These are phyloP conservation scores for Pseudomyrmex concolor DNA, from an alignment of 1,140 invertebrate genomes.

Conservation along the genomic window DNA sequence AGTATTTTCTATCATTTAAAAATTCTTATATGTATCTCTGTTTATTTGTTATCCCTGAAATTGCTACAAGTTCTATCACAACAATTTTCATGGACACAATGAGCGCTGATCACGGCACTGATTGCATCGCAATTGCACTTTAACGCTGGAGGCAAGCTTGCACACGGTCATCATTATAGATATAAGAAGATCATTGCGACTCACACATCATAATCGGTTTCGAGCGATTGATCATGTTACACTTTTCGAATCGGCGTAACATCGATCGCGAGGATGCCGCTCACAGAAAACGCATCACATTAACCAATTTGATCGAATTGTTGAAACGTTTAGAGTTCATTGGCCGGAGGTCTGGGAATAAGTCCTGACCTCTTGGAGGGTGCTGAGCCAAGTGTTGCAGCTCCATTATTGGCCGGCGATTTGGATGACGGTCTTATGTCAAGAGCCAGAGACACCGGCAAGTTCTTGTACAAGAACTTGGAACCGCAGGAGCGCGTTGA, in stretches of 20 bases:
- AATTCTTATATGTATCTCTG: too few relatives aligned
- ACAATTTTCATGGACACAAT: constrained; percentile 41
- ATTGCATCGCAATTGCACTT: constrained; percentile 50
- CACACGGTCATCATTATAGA: constrained; percentile 41
- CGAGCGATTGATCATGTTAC: constrained; percentile 39
- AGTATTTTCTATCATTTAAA: too few relatives aligned
- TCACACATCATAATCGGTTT: constrained; percentile 35
- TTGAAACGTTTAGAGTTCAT: constrained; percentile 81
- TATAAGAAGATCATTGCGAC: constrained; percentile 39
- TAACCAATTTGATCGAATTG: constrained; percentile 65
- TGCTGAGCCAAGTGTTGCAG: constrained; percentile 82
- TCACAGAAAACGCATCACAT: constrained; percentile 15
- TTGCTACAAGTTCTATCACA: constrained; percentile 35
- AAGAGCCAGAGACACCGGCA: constrained; percentile 91
- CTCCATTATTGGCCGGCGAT: constrained; percentile 85
- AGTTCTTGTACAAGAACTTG: constrained; percentile 89
- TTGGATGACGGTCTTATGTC: constrained; percentile 92
- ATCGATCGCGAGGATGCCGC: constrained; percentile 7
- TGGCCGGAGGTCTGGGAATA: constrained; percentile 83
- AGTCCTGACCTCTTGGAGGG: constrained; percentile 83
- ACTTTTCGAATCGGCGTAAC: constrained; percentile 40
- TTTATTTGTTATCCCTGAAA: constrained; percentile 22
- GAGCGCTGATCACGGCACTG: constrained; percentile 37
- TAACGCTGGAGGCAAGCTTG: constrained; percentile 37
- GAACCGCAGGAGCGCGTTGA: constrained; percentile 87